A percentile compares a stretch with the other conserved stretches of the same genome.
phyloP scores from a whole-genome alignment of 2,888 invertebrate genomes.

The Esperia sulphurella region DNA sequence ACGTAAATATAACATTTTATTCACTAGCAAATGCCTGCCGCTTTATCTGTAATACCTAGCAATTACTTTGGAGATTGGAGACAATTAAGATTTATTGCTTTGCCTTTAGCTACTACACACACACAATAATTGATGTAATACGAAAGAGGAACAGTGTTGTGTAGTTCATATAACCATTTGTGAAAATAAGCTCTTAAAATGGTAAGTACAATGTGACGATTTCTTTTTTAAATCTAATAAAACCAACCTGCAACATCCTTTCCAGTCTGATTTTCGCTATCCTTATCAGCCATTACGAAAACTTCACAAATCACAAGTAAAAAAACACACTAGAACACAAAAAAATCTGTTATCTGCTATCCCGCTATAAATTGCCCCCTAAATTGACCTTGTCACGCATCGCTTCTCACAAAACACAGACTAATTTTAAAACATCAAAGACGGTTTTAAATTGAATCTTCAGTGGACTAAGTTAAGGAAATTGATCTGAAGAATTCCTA shows the following conservation, averaged over 20 bases:
- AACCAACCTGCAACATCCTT: slow-evolving; percentile 26
- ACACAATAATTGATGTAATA: not conserved
- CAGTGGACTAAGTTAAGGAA: slow-evolving; percentile 9
- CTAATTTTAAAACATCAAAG: slow-evolving; percentile 24
- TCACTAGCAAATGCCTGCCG: not conserved
- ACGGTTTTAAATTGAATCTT: slow-evolving; percentile 5
- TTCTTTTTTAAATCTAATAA: not conserved
- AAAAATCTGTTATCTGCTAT: slow-evolving; percentile 22
- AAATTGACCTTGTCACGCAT: slow-evolving; percentile 41
- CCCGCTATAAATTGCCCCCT: slow-evolving; percentile 28
- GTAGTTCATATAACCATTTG: too few relatives aligned
- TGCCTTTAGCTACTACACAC: slow-evolving; percentile 2
- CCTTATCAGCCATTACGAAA: slow-evolving; percentile 9
- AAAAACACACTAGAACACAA: slow-evolving; percentile 24
- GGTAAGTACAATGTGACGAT: too few relatives aligned
- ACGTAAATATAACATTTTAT: not conserved
- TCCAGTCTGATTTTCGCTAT: slow-evolving; percentile 21
- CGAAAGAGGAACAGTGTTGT: not conserved
- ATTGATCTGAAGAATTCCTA: not conserved
- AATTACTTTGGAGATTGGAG: slow-evolving; percentile 14
- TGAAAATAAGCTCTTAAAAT: too few relatives aligned
- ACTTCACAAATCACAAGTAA: slow-evolving; percentile 13
- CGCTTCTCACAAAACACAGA: slow-evolving; percentile 25
- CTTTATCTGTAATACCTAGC: slow-evolving; percentile 10
- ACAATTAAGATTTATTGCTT: slow-evolving; percentile 14